Evolutionary conservation across 2,888 invertebrate genomes (phyloP).

Genomic region (Brachylomia viminalis): DNA sequence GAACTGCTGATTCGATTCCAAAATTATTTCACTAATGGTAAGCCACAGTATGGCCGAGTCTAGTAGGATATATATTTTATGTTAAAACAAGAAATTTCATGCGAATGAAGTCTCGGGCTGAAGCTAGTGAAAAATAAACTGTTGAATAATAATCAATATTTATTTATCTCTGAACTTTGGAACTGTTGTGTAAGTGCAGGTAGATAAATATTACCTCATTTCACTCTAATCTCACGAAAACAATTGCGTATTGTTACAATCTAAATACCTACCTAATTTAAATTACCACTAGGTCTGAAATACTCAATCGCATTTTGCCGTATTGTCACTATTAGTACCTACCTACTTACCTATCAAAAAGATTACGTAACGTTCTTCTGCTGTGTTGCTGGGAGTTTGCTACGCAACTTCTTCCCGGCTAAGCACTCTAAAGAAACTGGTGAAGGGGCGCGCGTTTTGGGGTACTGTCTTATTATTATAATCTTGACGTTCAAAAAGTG

Average conservation of each 20-base stretch:
- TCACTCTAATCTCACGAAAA: not conserved
- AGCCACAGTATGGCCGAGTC: not conserved
- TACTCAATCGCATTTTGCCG: not conserved
- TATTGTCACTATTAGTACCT: not conserved
- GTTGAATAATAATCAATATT: not conserved
- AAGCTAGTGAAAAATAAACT: not conserved
- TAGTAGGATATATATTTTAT: not conserved
- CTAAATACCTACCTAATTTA: too few species aligned
- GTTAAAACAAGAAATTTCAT: not conserved
- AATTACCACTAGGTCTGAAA: not conserved
- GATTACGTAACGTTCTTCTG: not conserved
- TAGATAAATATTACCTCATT: not conserved
- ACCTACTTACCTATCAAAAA: not conserved
- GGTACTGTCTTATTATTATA: not conserved
- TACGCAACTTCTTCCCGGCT: not conserved
- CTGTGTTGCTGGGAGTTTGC: not conserved
- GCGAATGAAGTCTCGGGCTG: not conserved
- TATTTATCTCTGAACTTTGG: slow-evolving; percentile 4
- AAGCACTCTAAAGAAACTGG: not conserved
- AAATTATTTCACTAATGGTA: not conserved
- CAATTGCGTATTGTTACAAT: not conserved
- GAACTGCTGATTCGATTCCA: not conserved
- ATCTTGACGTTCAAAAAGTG: not conserved
- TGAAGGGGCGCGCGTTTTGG: not conserved
- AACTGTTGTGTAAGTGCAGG: not conserved